A percentile compares a stretch with the other conserved stretches of the same genome.
Conservation (phyloP, 2,113 vertebrate genomes). For the Vimba vimba region DNA sequence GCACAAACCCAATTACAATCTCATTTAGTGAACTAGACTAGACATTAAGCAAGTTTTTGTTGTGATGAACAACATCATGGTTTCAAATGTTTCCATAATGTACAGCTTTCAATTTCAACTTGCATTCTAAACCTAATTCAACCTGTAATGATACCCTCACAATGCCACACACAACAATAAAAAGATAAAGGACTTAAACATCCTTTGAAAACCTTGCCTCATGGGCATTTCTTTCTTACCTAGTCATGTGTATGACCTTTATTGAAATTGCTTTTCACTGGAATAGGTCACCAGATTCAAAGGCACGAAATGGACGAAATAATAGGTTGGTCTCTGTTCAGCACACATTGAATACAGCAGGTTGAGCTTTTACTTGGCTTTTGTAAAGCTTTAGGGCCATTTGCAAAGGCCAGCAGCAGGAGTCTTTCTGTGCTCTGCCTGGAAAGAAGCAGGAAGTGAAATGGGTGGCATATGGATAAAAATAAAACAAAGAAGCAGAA, state of each 20-base stretch:
- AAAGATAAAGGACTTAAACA: constrained; percentile 37
- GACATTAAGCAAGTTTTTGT: neutral
- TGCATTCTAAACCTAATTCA: neutral
- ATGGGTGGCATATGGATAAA: neutral
- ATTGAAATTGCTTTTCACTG: constrained; percentile 58
- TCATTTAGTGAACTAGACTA: neutral
- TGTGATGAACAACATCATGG: neutral
- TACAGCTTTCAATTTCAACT: neutral
- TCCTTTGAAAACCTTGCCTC: constrained; percentile 39
- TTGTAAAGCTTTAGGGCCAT: constrained; percentile 45
- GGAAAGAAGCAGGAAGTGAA: neutral
- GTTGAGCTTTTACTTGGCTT: constrained; percentile 46
- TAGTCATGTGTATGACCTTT: constrained; percentile 57
- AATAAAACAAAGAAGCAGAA: neutral
- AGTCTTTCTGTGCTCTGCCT: neutral
- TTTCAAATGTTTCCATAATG: neutral
- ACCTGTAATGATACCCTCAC: constrained; percentile 7
- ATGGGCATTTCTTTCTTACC: constrained; percentile 42
- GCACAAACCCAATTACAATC: constrained; percentile 13
- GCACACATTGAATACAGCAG: constrained; percentile 32
- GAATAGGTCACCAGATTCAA: constrained; percentile 56
- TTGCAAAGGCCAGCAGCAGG: constrained; percentile 33
- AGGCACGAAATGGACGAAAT: constrained; percentile 24
- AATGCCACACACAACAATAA: constrained; percentile 29
- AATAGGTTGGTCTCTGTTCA: constrained; percentile 46